phyloP scores from a whole-genome alignment of 2,888 invertebrate species.

The Cantharis nigra region DNA sequence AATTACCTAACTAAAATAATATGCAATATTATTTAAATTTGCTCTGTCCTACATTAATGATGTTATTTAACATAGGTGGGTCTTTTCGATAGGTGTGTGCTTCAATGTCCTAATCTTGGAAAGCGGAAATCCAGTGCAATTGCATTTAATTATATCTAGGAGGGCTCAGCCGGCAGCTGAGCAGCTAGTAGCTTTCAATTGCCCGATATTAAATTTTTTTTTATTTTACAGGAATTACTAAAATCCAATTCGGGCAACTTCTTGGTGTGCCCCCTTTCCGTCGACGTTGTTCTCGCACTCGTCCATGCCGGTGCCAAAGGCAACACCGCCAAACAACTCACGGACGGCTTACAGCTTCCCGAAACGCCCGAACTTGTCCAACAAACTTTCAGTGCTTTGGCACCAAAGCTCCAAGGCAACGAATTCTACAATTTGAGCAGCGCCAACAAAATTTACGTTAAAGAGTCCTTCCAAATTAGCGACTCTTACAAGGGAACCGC shows the following conservation, averaged over 20 bases:
- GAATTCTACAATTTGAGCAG: constrained; percentile 38
- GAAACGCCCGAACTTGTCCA: constrained; percentile 13
- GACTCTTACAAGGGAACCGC: constrained; percentile 63
- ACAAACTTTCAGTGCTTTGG: constrained; percentile 27
- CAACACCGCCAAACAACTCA: constrained; percentile 42
- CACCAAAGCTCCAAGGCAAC: constrained; percentile 33
- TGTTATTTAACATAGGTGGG: no score
- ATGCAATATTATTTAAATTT: not conserved
- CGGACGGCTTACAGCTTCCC: constrained; percentile 32
- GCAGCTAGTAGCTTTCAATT: no score
- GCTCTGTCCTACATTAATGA: no score
- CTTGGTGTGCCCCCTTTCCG: constrained; percentile 48
- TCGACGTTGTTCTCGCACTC: constrained; percentile 46
- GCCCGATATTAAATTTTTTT: no score
- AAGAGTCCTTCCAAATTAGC: constrained; percentile 60
- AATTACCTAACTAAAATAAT: no score
- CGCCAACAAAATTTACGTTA: constrained; percentile 66
- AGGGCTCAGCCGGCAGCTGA: no score
- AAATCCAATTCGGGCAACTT: constrained; percentile 38
- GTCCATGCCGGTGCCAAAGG: constrained; percentile 46
- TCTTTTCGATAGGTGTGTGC: no score
- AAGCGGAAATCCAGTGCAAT: no score
- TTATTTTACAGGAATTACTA: constrained; percentile 3
- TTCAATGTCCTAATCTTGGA: no score
- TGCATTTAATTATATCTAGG: no score